These are phyloP conservation scores for Diplodus puntazzo DNA, from an alignment of 2,797 vertebrate species.

Conservation along the genomic window DNA sequence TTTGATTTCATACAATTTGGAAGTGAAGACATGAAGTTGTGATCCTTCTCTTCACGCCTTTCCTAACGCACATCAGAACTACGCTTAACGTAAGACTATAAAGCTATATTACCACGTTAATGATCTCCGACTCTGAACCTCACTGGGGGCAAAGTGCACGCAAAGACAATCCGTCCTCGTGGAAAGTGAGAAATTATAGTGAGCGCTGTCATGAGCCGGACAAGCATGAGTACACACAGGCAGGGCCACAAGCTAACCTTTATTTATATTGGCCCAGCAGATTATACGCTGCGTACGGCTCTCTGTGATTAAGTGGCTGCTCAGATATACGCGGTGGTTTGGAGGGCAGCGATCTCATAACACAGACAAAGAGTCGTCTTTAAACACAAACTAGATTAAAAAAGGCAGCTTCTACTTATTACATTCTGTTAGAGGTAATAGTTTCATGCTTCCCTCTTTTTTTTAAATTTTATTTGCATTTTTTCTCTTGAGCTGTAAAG, in stretches of 20 bases:
- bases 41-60: background rate
- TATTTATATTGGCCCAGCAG: constrained; percentile 53
- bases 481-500: background rate
- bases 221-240: constrained; percentile 58
- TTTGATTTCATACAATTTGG: background rate
- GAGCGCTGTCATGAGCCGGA: constrained; percentile 7
- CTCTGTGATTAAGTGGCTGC: constrained; percentile 52
- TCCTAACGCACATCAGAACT: background rate
- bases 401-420: background rate
- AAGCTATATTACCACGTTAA: constrained; percentile 39
- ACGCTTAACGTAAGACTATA: background rate
- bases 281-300: constrained; percentile 37
- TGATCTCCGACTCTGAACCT: constrained; percentile 42
- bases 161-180: constrained; percentile 2
- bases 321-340: constrained; percentile 14
- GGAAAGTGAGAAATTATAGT: constrained; percentile 43
- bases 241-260: constrained; percentile 58
- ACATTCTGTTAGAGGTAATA: background rate
- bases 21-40: background rate
- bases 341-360: constrained; percentile 11
- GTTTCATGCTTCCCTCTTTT: background rate
- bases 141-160: constrained; percentile 58
- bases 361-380: background rate
- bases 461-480: too few relatives aligned
- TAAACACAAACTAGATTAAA: background rate